phyloP scores from a whole-genome alignment of 2,888 invertebrate genomes.

The Troilus luridus region DNA sequence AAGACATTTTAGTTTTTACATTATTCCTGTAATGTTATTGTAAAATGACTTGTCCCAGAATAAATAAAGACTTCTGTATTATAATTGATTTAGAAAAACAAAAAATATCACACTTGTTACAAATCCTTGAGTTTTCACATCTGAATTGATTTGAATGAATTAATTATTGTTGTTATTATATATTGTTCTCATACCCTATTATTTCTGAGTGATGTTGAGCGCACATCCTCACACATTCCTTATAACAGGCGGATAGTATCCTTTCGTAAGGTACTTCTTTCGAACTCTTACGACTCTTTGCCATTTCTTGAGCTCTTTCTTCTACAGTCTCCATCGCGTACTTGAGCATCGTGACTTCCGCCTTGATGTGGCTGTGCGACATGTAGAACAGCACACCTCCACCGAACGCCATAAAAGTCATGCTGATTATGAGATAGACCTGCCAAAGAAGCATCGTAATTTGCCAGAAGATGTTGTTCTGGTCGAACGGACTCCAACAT shows the following conservation, averaged over 20 bases:
- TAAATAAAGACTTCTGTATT: no score
- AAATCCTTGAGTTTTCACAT: no score
- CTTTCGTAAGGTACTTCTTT: not conserved
- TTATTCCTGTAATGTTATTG: no score
- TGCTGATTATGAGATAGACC: not conserved
- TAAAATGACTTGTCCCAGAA: no score
- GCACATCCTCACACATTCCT: not conserved
- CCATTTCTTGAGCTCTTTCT: not conserved
- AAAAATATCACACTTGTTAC: no score
- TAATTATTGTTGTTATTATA: no score
- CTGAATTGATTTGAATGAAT: no score
- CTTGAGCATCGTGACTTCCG: not conserved
- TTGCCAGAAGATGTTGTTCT: not conserved
- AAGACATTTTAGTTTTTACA: no score
- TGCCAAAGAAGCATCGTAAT: not conserved
- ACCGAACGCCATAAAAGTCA: not conserved
- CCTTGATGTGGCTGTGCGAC: not conserved
- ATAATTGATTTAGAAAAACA: no score
- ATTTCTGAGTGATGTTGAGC: not conserved
- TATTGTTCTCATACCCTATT: not conserved
- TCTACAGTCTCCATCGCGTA: not conserved
- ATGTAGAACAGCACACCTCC: slow-evolving; percentile 1
- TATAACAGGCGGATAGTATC: not conserved
- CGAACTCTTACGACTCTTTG: not conserved
- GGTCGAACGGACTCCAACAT: not conserved